Base-by-base conservation (phyloP, 1,140 invertebrate genomes). In the Micrasema longulum region DNA sequence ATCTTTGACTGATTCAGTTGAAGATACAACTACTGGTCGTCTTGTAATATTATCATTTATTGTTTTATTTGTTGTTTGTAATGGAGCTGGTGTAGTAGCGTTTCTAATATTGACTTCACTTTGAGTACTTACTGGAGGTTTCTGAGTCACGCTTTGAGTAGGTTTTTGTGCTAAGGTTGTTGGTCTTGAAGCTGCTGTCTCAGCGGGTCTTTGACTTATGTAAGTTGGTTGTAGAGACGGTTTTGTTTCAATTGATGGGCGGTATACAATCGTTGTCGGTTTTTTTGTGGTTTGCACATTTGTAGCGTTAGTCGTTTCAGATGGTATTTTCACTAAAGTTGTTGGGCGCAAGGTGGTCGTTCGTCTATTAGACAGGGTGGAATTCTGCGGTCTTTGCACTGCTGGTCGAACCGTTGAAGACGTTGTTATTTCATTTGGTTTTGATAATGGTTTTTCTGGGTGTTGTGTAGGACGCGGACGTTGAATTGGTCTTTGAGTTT, bases 341-440 rank as follows among this genome's bases (percentile, higher is more conserved):
- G 83, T 82, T 23, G 86, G 83, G 71, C 84, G 85, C 35, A 84
- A 82, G 14, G 84, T 84, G 22, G 85, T 83, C 1, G 80, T 79
- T 52, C 82, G 83, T 69, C 82, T 79, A 16, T 81, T 83, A 11
- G 66, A 73, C 1, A 80, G 80, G 0, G 81, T 85, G 4, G 79
- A 77, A 31, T 85, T 84, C 74, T 88, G 86, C 10, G 87, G 86
- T 71, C 88, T 87, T 22, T 88, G 88, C 57, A 88, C 87, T 1
- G 87, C 87, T 4, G 84, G 70, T 78, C 84, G 82, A 35, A 80
- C 81, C 18, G 87, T 85, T 4, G 78, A 79, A 26, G 80, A 73
- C 9, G 80, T 82, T 77, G 83, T 85, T 3, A 81, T 81, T 20
- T 62, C 16, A 36, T 78, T 70, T 45, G 60, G 60, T 47, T 47